Evolutionary conservation across 2,113 vertebrate species (phyloP).

Genomic region (Genyomyrus donnyi): DNA sequence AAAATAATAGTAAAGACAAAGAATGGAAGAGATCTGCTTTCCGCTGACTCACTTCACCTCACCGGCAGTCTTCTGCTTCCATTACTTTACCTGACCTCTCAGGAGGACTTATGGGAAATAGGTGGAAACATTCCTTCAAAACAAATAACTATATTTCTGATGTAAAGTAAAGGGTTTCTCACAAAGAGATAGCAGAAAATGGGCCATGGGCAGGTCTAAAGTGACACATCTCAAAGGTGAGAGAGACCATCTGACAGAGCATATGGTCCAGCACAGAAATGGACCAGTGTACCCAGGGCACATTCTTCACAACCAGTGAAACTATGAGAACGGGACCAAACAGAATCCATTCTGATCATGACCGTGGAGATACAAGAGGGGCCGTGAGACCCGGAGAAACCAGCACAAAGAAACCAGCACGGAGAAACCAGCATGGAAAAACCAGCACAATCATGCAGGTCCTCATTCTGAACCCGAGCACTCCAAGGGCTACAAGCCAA

Average conservation of each 20-base stretch:
- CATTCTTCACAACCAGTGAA: background rate
- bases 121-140: background rate
- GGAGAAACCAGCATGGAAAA: no score
- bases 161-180: background rate
- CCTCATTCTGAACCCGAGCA: background rate
- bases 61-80: no score
- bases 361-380: background rate
- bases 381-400: background rate
- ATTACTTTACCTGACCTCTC: background rate
- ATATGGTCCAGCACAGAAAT: background rate
- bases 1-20: background rate
- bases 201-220: background rate
- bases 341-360: background rate
- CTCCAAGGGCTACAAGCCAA: background rate
- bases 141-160: no score
- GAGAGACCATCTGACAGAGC: background rate
- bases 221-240: background rate
- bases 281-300: background rate
- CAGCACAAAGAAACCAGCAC: no score
- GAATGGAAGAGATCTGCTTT: background rate
- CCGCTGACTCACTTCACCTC: background rate
- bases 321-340: background rate
- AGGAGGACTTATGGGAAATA: background rate
- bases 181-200: background rate
- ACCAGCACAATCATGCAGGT: background rate